A percentile compares a stretch with the other conserved stretches of the same genome.
Conservation (phyloP, 2,113 vertebrate genomes). For the Chloropsis cyanopogon region DNA sequence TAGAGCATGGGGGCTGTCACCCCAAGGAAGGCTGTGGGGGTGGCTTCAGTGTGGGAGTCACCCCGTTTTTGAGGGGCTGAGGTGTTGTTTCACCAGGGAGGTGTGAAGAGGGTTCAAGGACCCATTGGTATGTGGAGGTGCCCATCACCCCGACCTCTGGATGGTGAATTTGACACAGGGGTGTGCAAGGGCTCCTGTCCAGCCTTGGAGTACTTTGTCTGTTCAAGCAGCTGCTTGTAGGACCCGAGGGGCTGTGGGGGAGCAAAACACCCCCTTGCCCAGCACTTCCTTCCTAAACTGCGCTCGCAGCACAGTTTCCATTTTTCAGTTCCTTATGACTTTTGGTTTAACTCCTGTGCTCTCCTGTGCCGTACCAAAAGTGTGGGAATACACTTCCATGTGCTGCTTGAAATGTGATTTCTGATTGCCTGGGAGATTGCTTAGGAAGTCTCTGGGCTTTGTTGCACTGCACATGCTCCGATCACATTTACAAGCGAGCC, state of each 20-base stretch:
- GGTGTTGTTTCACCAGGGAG: accelerated
- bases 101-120: background rate
- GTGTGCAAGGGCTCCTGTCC: background rate
- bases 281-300: background rate
- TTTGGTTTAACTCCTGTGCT: background rate
- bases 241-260: background rate
- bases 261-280: background rate
- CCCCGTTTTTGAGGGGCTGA: background rate
- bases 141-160: accelerated
- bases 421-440: background rate
- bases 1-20: accelerated
- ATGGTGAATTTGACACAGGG: accelerated
- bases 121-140: accelerated
- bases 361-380: background rate
- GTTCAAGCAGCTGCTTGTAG: background rate
- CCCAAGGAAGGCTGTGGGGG: background rate
- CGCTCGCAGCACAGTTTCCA: accelerated
- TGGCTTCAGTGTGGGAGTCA: background rate
- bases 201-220: background rate
- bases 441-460: background rate
- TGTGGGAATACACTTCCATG: accelerated
- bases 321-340: accelerated
- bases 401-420: background rate
- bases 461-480: background rate
- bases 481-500: conserved; percentile 24